phyloP scores from a whole-genome alignment of 2,888 invertebrate species.

The Nephrotoma flavescens region DNA sequence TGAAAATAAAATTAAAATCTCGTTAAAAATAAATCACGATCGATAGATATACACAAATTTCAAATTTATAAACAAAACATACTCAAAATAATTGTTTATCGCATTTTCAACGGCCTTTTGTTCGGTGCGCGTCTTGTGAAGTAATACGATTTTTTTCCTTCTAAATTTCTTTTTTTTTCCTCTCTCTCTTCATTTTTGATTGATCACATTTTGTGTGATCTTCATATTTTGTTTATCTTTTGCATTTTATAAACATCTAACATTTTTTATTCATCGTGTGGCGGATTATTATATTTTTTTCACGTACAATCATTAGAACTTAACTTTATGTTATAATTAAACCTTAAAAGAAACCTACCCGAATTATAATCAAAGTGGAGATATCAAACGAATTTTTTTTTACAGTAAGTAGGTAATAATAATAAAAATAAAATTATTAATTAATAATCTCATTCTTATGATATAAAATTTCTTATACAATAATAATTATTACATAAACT shows the following conservation, averaged over 20 bases:
- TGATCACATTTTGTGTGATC: not conserved
- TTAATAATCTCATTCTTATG: not conserved
- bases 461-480: not conserved
- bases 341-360: not conserved
- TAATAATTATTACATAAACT: not conserved
- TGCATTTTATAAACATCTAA: not conserved
- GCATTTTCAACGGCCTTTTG: not conserved
- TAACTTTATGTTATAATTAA: not conserved
- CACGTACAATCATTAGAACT: not conserved
- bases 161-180: not conserved
- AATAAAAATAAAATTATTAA: not conserved
- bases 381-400: not conserved
- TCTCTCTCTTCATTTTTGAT: not conserved
- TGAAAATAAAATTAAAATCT: not conserved
- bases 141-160: not conserved
- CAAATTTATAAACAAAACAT: not conserved
- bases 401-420: not conserved
- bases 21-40: not conserved
- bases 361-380: not conserved
- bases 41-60: not conserved
- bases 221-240: not conserved
- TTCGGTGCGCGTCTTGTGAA: not conserved
- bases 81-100: not conserved
- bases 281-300: not conserved
- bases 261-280: not conserved